Evolutionary conservation across 2,888 invertebrate genomes (phyloP), one percentile per base, ranked within the genome.

Genomic region (Lissocephala sabroskyi): DNA sequence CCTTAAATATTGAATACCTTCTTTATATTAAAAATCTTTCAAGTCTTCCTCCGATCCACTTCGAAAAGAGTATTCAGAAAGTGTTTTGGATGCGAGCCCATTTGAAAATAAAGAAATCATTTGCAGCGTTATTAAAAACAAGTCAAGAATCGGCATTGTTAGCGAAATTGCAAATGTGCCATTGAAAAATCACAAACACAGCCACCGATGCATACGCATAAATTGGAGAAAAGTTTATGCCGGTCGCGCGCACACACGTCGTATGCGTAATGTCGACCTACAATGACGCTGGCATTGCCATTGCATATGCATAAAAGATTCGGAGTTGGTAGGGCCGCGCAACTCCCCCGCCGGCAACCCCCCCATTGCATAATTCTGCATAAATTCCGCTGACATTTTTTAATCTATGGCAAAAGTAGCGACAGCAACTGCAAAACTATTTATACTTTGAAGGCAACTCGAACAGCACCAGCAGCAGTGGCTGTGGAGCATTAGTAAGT

Each of bases 361-460:
- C 10, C 2, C 37, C 18, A 7, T 32, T 64, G 71, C 74, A 74
- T 70, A 74, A 70, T 70, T 74, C 49, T 67, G 65, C 64, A 70
- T 70, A 74, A 59, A 74, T 74, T 70, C 44, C 60, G 66, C 44
- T 70, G 68, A 70, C 68, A 66, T 70, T 70, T 68, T 70, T 74
- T 74, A 70, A 70, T 70, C 68, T 70, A 70, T 64, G 68, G 56
- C 60, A 62, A 74, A 68, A 68, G 70, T 70, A 68, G 57, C 56
- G 51, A 35, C 17, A 17, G 45, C 40, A 46, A 33, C 23, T 33
- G 46, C 18, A 18, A 42, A 2, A 45, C n/a, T 37, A 30, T 30
- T 30, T 30, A 30, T 30, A 23, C 10, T 9, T 30, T 30, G 30
- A 30, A 30, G 23, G 10, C 16, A 16, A 13, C 6, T 10, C n/a